Evolutionary conservation across 1,140 invertebrate species (phyloP), one percentile per base, ranked within the genome.

Genomic region (Drosophila bifasciata): DNA sequence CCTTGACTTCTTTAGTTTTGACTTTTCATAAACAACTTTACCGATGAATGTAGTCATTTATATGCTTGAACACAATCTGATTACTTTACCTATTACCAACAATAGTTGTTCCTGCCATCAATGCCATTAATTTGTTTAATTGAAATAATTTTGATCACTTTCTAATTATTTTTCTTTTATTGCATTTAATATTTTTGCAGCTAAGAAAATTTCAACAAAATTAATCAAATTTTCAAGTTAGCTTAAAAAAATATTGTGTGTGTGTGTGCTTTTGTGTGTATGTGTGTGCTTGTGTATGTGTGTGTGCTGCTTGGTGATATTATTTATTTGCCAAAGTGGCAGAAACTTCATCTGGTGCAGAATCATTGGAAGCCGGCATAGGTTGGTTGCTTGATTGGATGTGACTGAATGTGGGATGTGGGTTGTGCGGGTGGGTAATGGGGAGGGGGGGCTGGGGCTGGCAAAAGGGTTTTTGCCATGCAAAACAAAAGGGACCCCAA

Each of bases 311-410:
- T 56, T 48, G 44, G 8, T 8, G 63, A 76, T 85, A 86, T 88
- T 85, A 81, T 86, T 88, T 86, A 88, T 86, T 86, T 88, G 73
- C 73, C 70, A 63, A 86, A 85, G 81, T 86, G 81, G 68, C 73
- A 80, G 28, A 45, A 55, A 36, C 32, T 36, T 36, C 32, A 36
- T 36, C 32, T 36, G 3, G 57, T 17, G 25, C 43, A 41, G 70
- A 25, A 41, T 32, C 8, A 41, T 15, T 28, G 6, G 23, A 48
- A 48, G 23, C 32, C 28, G 32, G 11, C 11, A 11, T 5, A 3
- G 32, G 32, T 1, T 13, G 32, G 9, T 36, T 36, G 77, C 76
- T 76, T 85, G 80, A 85, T 85, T 85, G 76, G 81, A 86, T 63
- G 62, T n/a, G n/a, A n/a, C n/a, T n/a, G n/a, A n/a, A 46, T 62